Conservation (phyloP, 2,113 vertebrate genomes). For the Apeltes quadracus region DNA sequence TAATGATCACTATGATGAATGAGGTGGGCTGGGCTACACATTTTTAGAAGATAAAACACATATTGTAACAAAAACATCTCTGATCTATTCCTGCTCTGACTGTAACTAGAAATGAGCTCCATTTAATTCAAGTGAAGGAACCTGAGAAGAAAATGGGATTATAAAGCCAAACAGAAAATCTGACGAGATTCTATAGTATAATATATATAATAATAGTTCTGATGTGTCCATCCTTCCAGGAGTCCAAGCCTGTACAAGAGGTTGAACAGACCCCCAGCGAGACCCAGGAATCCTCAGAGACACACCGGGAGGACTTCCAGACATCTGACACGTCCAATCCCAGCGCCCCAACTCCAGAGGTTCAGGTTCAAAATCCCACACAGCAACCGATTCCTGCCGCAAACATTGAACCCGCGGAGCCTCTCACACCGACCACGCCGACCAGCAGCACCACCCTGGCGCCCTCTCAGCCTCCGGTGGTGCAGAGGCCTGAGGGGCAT, state of each 20-base stretch:
- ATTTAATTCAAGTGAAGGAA: conserved; percentile 14
- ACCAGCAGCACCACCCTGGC: conserved; percentile 23
- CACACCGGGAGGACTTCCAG: conserved; percentile 41
- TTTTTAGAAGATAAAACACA: conserved; percentile 32
- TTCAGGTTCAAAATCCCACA: conserved; percentile 26
- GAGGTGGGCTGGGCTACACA: conserved; percentile 1
- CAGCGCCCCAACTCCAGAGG: conserved; percentile 29
- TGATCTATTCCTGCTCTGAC: conserved; percentile 24
- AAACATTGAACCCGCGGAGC: conserved; percentile 35
- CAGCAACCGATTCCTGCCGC: conserved; percentile 23
- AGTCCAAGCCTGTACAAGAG: conserved; percentile 65
- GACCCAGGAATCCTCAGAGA: conserved; percentile 38
- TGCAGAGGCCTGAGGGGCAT: conserved; percentile 47
- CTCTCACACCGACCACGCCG: conserved; percentile 18
- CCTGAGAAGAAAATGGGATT: conserved; percentile 18
- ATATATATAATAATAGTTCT: conserved; percentile 48
- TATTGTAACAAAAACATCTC: conserved; percentile 28
- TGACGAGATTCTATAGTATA: conserved; percentile 27
- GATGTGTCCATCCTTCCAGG: conserved; percentile 50
- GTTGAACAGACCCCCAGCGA: conserved; percentile 40
- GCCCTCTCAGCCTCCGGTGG: conserved; percentile 24
- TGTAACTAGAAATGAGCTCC: conserved; percentile 34
- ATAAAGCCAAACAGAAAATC: conserved; percentile 23
- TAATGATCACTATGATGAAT: conserved; percentile 52
- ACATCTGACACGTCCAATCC: conserved; percentile 38